These are phyloP conservation scores for Brachymystax lenok DNA, from an alignment of 2,797 vertebrate genomes.

Conservation along the genomic window DNA sequence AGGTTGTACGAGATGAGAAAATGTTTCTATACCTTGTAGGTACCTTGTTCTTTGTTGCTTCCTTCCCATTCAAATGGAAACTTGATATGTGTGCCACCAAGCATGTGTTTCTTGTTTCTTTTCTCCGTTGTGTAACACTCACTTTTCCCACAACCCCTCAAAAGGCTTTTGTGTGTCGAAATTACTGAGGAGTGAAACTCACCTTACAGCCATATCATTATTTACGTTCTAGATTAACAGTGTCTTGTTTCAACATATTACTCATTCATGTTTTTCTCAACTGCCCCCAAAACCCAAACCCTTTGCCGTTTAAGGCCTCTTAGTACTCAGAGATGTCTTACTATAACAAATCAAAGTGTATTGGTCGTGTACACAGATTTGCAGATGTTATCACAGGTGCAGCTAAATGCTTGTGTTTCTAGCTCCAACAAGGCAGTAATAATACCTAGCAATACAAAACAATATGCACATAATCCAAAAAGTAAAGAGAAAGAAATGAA, in stretches of 20 bases:
- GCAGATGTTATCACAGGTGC: no score
- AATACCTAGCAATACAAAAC: no score
- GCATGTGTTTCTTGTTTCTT: constrained; percentile 65
- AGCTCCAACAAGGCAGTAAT: no score
- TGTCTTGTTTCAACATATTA: constrained; percentile 11
- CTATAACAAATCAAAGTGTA: constrained; percentile 8
- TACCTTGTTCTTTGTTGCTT: constrained; percentile 52
- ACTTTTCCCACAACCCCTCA: constrained; percentile 53
- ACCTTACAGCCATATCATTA: constrained; percentile 63
- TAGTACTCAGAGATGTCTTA: constrained; percentile 27
- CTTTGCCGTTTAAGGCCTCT: constrained; percentile 28
- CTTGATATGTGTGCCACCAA: constrained; percentile 57
- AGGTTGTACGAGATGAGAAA: constrained; percentile 53
- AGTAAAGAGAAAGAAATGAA: no score
- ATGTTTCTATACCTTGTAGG: constrained; percentile 66
- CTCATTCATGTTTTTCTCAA: constrained; percentile 22
- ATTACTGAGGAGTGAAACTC: constrained; percentile 50
- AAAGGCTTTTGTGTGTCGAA: constrained; percentile 68
- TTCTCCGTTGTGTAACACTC: constrained; percentile 53
- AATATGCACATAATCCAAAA: no score
- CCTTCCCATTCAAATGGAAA: constrained; percentile 55
- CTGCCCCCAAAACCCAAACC: neutral
- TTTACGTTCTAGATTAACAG: constrained; percentile 50
- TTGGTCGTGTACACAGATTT: no score
- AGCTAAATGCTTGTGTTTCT: no score